Base-by-base conservation (phyloP, 2,113 vertebrate species). In the Blennius ocellaris region DNA sequence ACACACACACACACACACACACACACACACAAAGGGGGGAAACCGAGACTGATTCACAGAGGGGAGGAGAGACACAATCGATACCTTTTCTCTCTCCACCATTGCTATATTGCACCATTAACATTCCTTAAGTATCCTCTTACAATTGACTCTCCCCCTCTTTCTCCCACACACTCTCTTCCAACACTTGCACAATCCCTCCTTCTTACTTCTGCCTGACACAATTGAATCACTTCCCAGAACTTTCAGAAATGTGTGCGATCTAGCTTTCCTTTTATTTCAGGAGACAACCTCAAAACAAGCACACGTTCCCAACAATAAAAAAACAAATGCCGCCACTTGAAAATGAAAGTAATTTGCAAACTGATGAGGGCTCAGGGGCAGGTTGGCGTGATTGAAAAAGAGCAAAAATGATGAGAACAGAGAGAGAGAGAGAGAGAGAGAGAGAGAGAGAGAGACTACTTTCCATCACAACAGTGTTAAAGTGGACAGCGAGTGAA, bases 101-200 rank as follows among this genome's bases (percentile, higher is more conserved):
- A 77, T 84, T 81, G 64, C 62, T 59, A 8, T 68, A 85, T 73
- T 73, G 75, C 81, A 82, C 81, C 84, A 84, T 90, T 88, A 86
- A 78, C 74, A 83, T 87, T 84, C 72, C 43, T 76, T 64, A 80
- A 81, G 71, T 81, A 73, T 86, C 73, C 65, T 67, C 79, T 90
- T 87, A 81, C 70, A 73, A 70, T 71, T 64, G 52, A 78, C 62
- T 43, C 61, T 4, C 47, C 37, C 49, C 8, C 0, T 9, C 43
- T 17, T 11, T 38, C 52, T 41, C 16, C 5, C 40, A n/a, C n/a
- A 39, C 55, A 30, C 40, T 16, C 63, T 3, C 41, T 16, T 66
- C 38, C 44, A 49, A 49, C 53, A 61, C 41, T 36, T 43, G 61
- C 55, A 45, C 52, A 45, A 8, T 4, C 8, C 16, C 16, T 8